phyloP scores from a whole-genome alignment of 2,797 vertebrate species.

The Acanthornis magna region DNA sequence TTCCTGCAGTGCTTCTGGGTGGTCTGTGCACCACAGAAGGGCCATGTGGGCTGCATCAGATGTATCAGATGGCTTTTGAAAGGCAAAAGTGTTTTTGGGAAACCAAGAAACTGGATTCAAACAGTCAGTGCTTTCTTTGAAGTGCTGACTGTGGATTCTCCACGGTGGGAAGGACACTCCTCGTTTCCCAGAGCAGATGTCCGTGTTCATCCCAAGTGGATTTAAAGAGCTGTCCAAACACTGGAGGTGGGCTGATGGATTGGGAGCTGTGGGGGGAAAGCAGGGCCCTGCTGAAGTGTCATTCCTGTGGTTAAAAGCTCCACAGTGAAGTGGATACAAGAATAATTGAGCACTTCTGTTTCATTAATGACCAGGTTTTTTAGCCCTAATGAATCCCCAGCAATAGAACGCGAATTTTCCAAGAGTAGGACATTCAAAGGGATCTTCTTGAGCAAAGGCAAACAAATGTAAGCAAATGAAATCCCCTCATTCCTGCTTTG shows the following conservation, averaged over 20 bases:
- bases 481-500: conserved; percentile 3
- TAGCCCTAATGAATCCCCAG: conserved; percentile 58
- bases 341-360: conserved; percentile 54
- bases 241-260: conserved; percentile 68
- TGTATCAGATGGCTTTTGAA: conserved; percentile 53
- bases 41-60: conserved; percentile 62
- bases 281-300: background rate
- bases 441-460: conserved; percentile 47
- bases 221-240: conserved; percentile 72
- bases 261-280: conserved; percentile 51
- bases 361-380: conserved; percentile 42
- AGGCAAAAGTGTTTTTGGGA: conserved; percentile 28
- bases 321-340: conserved; percentile 14
- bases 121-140: conserved; percentile 33
- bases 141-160: background rate
- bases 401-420: background rate
- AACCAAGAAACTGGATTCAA: conserved; percentile 37
- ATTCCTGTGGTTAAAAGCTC: conserved; percentile 58
- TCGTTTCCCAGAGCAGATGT: conserved; percentile 54
- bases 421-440: background rate
- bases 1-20: conserved; percentile 46
- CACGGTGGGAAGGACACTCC: background rate
- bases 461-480: conserved; percentile 47
- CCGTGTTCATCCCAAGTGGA: conserved; percentile 39
- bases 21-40: conserved; percentile 33